phyloP scores from a whole-genome alignment of 2,888 invertebrate species.

The Drosophila robusta region DNA sequence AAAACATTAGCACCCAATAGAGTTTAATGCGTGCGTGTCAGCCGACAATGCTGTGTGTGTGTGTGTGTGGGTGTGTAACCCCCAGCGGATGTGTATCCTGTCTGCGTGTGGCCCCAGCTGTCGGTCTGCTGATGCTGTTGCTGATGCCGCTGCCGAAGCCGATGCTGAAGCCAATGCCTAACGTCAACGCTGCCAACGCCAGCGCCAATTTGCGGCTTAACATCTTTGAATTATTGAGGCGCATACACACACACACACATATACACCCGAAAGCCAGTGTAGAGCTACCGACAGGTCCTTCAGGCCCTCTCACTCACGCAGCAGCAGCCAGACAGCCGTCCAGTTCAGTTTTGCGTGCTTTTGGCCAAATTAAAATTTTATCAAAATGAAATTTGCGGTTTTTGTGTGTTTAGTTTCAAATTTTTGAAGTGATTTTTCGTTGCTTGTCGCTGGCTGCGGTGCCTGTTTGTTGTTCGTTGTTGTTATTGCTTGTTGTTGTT shows the following conservation, averaged over 20 bases:
- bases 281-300: slow-evolving; percentile 10
- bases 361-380: slow-evolving; percentile 81
- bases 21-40: slow-evolving; percentile 76
- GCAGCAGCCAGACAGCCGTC: slow-evolving; percentile 8
- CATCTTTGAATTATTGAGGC: slow-evolving; percentile 81
- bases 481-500: slow-evolving; percentile 17
- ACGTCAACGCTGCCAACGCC: slow-evolving; percentile 41
- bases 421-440: slow-evolving; percentile 74
- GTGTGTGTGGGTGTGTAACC: slow-evolving; percentile 32
- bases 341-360: slow-evolving; percentile 49
- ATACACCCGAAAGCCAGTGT: neutral
- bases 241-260: slow-evolving; percentile 45
- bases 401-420: slow-evolving; percentile 78
- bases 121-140: slow-evolving; percentile 34
- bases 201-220: slow-evolving; percentile 81
- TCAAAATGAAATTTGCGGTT: slow-evolving; percentile 80
- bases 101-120: slow-evolving; percentile 74
- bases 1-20: slow-evolving; percentile 81
- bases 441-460: slow-evolving; percentile 14
- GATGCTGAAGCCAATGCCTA: slow-evolving; percentile 30
- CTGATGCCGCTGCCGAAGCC: slow-evolving; percentile 12
- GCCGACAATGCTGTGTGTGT: slow-evolving; percentile 39
- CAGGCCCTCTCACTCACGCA: slow-evolving; percentile 1
- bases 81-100: slow-evolving; percentile 77
- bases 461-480: slow-evolving; percentile 10